Evolutionary conservation across 2,113 vertebrate species (phyloP).

Genomic region (Poeciliopsis turrubarensis): DNA sequence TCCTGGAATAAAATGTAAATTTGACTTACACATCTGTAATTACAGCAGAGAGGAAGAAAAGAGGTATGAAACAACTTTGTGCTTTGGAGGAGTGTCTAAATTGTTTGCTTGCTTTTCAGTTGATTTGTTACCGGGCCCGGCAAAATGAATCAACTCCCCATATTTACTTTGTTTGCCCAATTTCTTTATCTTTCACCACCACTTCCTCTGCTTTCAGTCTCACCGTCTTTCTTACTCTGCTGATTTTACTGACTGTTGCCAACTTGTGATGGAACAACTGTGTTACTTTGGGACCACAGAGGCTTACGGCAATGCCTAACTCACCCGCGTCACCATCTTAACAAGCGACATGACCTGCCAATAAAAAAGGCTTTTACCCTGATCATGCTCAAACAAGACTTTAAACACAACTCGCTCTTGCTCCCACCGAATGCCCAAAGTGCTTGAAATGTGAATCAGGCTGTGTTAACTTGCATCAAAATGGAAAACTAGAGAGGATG

Average conservation of each 20-base stretch:
- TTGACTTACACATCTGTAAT: slow-evolving; percentile 47
- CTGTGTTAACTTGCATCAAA: slow-evolving; percentile 67
- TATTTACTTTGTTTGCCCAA: slow-evolving; percentile 67
- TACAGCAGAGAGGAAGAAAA: slow-evolving; percentile 15
- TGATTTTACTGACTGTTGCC: slow-evolving; percentile 66
- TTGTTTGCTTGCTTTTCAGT: slow-evolving; percentile 64
- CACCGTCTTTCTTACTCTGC: slow-evolving; percentile 6
- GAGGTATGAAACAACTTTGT: slow-evolving; percentile 43
- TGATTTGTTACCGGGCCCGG: slow-evolving; percentile 67
- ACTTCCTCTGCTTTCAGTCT: slow-evolving; percentile 41
- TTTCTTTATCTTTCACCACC: slow-evolving; percentile 58
- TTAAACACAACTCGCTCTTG: slow-evolving; percentile 66
- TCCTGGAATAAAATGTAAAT: slow-evolving; percentile 36
- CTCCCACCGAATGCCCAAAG: slow-evolving; percentile 57
- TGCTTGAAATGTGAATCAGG: slow-evolving; percentile 72
- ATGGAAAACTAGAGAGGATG: slow-evolving; percentile 57
- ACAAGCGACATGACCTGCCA: slow-evolving; percentile 77
- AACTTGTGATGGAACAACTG: slow-evolving; percentile 64
- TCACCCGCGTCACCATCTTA: slow-evolving; percentile 63
- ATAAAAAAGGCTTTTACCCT: slow-evolving; percentile 85
- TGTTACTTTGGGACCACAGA: slow-evolving; percentile 38
- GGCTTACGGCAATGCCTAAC: slow-evolving; percentile 57
- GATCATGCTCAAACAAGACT: slow-evolving; percentile 76
- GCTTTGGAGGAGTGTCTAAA: slow-evolving; percentile 47
- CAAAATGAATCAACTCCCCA: slow-evolving; percentile 64